These are phyloP conservation scores for Gymnocypris eckloni DNA, from an alignment of 2,797 vertebrate genomes.

Conservation along the genomic window DNA sequence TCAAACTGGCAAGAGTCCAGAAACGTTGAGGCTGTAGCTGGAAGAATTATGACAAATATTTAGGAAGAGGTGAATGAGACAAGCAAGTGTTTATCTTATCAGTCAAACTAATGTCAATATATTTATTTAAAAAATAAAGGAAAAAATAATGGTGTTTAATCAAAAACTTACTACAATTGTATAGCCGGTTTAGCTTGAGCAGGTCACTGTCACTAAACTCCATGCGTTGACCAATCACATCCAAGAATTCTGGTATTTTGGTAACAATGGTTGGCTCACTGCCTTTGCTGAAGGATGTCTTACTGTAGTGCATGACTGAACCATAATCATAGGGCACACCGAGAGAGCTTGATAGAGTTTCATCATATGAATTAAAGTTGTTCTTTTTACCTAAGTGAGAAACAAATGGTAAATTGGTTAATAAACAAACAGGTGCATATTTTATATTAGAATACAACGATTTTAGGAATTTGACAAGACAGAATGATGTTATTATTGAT, in stretches of 20 bases:
- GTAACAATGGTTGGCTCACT: slow-evolving; percentile 86
- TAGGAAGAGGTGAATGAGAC: background rate
- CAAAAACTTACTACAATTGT: slow-evolving; percentile 87
- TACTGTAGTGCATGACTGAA: slow-evolving; percentile 92
- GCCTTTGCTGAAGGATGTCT: slow-evolving; percentile 80
- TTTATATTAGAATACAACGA: background rate
- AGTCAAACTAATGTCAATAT: background rate
- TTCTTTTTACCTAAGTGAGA: slow-evolving; percentile 75
- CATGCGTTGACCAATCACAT: slow-evolving; percentile 91
- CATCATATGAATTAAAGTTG: slow-evolving; percentile 82
- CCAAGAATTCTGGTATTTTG: slow-evolving; percentile 81
- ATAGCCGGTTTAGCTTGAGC: slow-evolving; percentile 84
- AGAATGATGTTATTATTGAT: background rate
- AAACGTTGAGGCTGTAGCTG: slow-evolving; percentile 79
- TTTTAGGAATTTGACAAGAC: background rate
- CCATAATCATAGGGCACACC: slow-evolving; percentile 88
- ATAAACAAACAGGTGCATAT: background rate
- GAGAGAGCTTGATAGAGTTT: slow-evolving; percentile 76
- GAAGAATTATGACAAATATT: background rate
- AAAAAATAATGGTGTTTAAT: background rate
- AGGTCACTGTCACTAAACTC: slow-evolving; percentile 88
- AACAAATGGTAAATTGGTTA: background rate
- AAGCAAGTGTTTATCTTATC: background rate
- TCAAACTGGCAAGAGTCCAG: slow-evolving; percentile 90
- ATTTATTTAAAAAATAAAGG: background rate